These are phyloP conservation scores for Calliopsis andreniformis DNA, from an alignment of 1,140 invertebrate genomes.

Conservation along the genomic window DNA sequence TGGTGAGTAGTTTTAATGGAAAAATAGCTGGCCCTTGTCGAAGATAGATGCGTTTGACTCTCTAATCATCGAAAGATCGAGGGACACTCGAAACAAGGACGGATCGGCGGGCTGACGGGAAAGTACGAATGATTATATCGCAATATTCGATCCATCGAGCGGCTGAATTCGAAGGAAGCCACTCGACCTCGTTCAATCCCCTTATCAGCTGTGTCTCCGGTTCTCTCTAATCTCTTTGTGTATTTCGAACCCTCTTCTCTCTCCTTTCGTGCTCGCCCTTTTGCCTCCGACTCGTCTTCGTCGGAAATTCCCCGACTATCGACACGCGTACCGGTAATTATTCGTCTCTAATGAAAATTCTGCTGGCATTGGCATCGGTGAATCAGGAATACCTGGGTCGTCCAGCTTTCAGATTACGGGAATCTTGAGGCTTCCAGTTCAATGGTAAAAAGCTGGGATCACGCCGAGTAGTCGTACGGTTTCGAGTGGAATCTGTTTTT, in stretches of 20 bases:
- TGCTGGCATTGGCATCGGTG: slow-evolving; percentile 20
- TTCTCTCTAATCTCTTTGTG: slow-evolving; percentile 37
- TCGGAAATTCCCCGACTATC: not conserved
- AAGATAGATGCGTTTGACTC: not conserved
- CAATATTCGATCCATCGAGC: slow-evolving; percentile 38
- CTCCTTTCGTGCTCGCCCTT: slow-evolving; percentile 14
- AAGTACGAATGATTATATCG: slow-evolving; percentile 19
- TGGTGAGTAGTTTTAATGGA: not conserved
- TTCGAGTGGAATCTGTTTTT: not conserved
- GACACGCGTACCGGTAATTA: slow-evolving; percentile 25
- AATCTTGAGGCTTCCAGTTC: slow-evolving; percentile 35
- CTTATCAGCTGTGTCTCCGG: slow-evolving; percentile 40
- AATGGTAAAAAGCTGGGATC: slow-evolving; percentile 10
- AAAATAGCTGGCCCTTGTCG: not conserved
- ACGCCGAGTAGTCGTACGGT: slow-evolving; percentile 9
- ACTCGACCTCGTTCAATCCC: slow-evolving; percentile 44
- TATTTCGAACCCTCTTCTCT: slow-evolving; percentile 19
- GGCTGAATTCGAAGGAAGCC: slow-evolving; percentile 33
- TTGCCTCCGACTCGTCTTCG: not conserved
- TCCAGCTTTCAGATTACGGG: slow-evolving; percentile 25
- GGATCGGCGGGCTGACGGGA: not conserved
- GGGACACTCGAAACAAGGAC: not conserved
- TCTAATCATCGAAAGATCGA: slow-evolving; percentile 11
- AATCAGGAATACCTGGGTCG: slow-evolving; percentile 22
- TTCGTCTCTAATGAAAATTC: not conserved